Base-by-base conservation (phyloP, 2,888 invertebrate genomes). In the Beris morrisii region DNA sequence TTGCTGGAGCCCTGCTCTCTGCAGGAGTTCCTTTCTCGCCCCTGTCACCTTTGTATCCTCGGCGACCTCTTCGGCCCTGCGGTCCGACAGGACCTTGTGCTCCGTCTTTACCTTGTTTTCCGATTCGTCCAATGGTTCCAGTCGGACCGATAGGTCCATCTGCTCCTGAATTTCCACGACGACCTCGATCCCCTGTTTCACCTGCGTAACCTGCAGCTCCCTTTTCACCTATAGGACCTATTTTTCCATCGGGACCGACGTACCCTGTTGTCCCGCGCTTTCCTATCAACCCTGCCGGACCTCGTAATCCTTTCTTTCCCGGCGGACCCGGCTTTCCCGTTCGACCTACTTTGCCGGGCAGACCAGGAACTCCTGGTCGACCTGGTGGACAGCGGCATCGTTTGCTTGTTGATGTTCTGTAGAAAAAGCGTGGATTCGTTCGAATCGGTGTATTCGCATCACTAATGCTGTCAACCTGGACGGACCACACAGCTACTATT, bases 391-490 rank as follows among this genome's bases (percentile, higher is more conserved):
- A 61, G 5, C 22, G 15, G 15, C 61, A 61, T 7, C 9, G 28
- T 22, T 50, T 48, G 7, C 32, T 28, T 1, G 22, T 2, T 22
- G 22, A 22, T 22, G 22, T 22, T 22, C 50, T 61, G 9, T 52
- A 43, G 38, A 61, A 61, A 43, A 61, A 61, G 7, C 61, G 31
- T 11, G 61, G 61, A 22, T 52, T 30, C 31, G 50, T 50, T 13
- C 15, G 50, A 15, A 38, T 6, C 52, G 31, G 30, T n/a, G 3
- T 12, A 31, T 31, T 53, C 11, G 1, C 15, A 13, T n/a, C 31
- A 5, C 38, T 38, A 11, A 22, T 22, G 22, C 22, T 22, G 22
- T 22, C 22, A 22, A 7, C 38, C 38, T 38, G 38, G 9, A 5
- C 9, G 22, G 22, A 4, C 9, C 52, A 32, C 4, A 22, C 22